A percentile compares a stretch with the other conserved stretches of the same genome.
phyloP scores from a whole-genome alignment of 2,113 vertebrate genomes.

The Neopipo cinnamomea region DNA sequence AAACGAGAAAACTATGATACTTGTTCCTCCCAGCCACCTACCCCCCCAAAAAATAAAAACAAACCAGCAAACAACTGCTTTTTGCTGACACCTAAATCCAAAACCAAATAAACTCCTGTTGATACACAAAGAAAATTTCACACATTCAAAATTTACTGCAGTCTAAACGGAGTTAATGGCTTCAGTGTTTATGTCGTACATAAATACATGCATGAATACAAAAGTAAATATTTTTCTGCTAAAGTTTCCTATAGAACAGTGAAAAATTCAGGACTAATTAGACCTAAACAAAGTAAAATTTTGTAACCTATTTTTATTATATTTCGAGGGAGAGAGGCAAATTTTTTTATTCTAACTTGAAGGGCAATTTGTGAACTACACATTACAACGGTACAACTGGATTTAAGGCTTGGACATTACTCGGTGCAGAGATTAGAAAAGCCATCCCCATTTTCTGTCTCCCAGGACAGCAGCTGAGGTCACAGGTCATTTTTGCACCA shows the following conservation, averaged over 20 bases:
- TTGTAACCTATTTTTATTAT: background rate
- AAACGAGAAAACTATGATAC: background rate
- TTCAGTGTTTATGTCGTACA: background rate
- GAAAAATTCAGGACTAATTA: background rate
- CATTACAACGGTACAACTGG: background rate
- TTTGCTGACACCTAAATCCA: background rate
- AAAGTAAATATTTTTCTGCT: background rate
- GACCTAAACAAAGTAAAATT: background rate
- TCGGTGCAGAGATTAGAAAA: background rate
- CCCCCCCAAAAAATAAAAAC: accelerated
- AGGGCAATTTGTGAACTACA: background rate
- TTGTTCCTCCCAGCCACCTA: background rate
- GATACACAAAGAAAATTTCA: background rate
- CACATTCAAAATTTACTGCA: background rate
- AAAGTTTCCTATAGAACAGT: background rate
- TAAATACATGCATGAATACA: background rate
- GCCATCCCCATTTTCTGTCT: background rate
- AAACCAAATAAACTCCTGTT: background rate
- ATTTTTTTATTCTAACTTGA: background rate
- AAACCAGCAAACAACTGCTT: background rate
- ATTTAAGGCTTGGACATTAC: background rate
- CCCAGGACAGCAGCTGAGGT: background rate
- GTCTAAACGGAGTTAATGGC: background rate
- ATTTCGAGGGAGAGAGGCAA: background rate
- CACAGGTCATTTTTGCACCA: background rate